Evolutionary conservation across 2,113 vertebrate genomes (phyloP).

Genomic region (Seriola rivoliana): DNA sequence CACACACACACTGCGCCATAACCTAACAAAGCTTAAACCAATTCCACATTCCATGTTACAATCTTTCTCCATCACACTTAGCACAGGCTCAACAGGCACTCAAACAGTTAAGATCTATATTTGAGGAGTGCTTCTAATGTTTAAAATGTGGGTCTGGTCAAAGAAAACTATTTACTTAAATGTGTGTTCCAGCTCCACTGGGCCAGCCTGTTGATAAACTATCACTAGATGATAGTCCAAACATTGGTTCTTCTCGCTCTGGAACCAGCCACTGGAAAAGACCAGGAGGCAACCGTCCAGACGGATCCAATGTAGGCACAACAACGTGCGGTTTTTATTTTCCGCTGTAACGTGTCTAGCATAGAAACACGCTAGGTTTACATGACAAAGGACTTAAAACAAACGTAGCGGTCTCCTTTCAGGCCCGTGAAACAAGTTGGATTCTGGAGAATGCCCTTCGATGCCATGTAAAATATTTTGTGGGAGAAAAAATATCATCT

Average conservation of each 20-base stretch:
- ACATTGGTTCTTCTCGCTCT: constrained; percentile 70
- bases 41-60: constrained; percentile 21
- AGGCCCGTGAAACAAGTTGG: constrained; percentile 49
- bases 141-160: constrained; percentile 71
- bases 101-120: constrained; percentile 57
- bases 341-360: constrained; percentile 45
- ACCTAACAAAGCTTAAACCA: background rate
- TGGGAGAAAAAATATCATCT: constrained; percentile 7
- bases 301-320: constrained; percentile 52
- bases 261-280: constrained; percentile 60
- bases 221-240: constrained; percentile 71
- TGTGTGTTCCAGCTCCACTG: constrained; percentile 56
- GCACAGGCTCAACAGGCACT: constrained; percentile 17
- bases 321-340: constrained; percentile 57
- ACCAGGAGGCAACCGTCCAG: constrained; percentile 60
- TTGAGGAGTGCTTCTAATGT: constrained; percentile 48
- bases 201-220: constrained; percentile 76
- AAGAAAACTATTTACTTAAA: constrained; percentile 81
- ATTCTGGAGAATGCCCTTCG: constrained; percentile 30
- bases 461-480: constrained; percentile 45
- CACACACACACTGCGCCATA: constrained; percentile 52
- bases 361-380: constrained; percentile 62
- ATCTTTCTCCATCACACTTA: constrained; percentile 31
- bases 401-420: constrained; percentile 69
- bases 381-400: constrained; percentile 70